These are phyloP conservation scores for Platalea minor DNA, from an alignment of 2,797 vertebrate genomes.

Conservation along the genomic window DNA sequence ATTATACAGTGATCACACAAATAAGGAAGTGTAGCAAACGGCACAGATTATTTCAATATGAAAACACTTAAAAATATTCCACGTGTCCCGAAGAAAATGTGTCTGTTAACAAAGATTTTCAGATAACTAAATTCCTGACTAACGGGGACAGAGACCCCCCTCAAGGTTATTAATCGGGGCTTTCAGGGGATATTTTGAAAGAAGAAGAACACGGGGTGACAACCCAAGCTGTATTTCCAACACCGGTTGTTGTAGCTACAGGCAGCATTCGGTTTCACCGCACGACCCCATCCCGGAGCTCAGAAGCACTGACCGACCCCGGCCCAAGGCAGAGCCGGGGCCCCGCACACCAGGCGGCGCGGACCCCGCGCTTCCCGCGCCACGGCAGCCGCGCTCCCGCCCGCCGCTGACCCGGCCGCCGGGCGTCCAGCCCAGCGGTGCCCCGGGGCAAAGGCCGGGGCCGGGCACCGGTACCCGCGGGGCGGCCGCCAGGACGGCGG, in stretches of 20 bases:
- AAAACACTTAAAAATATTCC: neutral
- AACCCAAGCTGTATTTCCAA: neutral
- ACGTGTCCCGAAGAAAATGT: neutral
- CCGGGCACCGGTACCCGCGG: neutral
- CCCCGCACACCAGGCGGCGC: neutral
- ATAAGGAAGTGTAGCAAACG: neutral
- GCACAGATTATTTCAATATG: neutral
- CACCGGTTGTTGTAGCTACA: accelerated
- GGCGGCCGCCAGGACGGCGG: too few relatives aligned
- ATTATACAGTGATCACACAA: neutral
- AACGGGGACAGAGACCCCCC: too few relatives aligned
- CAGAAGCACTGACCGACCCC: neutral
- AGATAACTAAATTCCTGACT: neutral
- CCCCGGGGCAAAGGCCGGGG: neutral
- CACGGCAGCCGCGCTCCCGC: neutral
- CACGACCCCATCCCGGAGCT: neutral
- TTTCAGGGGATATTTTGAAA: neutral
- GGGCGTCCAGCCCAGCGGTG: neutral
- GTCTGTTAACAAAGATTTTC: neutral
- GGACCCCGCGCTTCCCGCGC: neutral
- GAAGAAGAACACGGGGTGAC: neutral
- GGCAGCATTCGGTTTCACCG: neutral
- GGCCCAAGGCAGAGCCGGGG: neutral
- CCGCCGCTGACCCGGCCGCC: neutral
- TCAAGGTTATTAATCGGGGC: neutral